Evolutionary conservation across 2,888 invertebrate genomes (phyloP).

Genomic region (Thysanoteuthis rhombus): DNA sequence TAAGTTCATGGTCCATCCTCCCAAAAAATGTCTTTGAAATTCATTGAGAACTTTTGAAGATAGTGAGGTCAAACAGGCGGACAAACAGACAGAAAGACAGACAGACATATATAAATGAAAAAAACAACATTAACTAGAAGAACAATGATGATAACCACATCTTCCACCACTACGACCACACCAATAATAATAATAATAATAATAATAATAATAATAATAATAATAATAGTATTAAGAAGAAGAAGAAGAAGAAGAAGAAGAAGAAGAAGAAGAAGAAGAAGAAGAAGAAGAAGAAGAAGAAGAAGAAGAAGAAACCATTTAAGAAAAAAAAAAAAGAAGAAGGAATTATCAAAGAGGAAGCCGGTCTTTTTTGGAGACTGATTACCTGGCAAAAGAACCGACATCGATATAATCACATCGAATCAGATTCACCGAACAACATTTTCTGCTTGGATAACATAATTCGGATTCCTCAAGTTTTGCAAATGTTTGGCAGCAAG

Average conservation of each 20-base stretch:
- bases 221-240: no score
- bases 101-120: neutral
- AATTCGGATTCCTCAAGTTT: slow-evolving; percentile 18
- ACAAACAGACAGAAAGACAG: neutral
- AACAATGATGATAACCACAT: neutral
- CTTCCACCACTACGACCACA: neutral
- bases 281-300: neutral
- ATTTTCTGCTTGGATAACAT: neutral
- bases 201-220: no score
- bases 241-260: neutral
- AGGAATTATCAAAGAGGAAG: no score
- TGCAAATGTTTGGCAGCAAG: slow-evolving; percentile 16
- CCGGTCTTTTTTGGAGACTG: neutral
- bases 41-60: no score
- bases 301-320: neutral
- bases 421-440: neutral
- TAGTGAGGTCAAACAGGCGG: no score
- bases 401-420: neutral
- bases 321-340: no score
- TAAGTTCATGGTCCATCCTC: no score
- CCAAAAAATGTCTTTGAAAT: no score
- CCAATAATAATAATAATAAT: neutral
- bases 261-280: neutral
- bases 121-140: neutral
- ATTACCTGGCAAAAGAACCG: neutral